Conservation (phyloP, 2,113 vertebrate species). For the Peucedramus taeniatus region DNA sequence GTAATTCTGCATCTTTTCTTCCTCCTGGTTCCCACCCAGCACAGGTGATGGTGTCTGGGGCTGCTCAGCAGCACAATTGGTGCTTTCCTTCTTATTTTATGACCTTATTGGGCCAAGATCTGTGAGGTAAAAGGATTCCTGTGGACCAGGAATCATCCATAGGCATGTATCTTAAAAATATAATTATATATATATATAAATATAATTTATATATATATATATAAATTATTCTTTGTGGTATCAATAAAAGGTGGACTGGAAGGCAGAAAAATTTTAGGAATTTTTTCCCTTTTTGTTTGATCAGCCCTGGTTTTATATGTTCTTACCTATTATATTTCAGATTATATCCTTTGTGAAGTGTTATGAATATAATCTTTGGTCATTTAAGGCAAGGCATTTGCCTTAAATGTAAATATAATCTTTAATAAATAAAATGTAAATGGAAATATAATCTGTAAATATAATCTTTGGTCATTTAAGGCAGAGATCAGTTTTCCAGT, state of each 20-base stretch:
- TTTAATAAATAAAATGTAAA: background rate
- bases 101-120: background rate
- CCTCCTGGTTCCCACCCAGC: background rate
- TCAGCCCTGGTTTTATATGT: background rate
- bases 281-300: background rate
- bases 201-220: no score
- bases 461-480: background rate
- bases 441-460: background rate
- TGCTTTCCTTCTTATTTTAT: background rate
- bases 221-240: rapidly evolving
- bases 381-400: background rate
- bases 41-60: background rate
- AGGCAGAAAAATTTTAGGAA: background rate
- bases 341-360: background rate
- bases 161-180: background rate
- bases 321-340: background rate
- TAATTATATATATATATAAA: no score
- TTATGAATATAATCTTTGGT: background rate
- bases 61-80: background rate
- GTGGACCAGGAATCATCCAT: background rate
- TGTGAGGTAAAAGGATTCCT: background rate
- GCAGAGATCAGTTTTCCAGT: background rate
- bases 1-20: background rate
- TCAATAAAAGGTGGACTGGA: background rate
- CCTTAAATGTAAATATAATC: background rate